Evolutionary conservation across 92 coral and sea anemone genomes (phyloP).

Genomic region (Bergia puertoricense): DNA sequence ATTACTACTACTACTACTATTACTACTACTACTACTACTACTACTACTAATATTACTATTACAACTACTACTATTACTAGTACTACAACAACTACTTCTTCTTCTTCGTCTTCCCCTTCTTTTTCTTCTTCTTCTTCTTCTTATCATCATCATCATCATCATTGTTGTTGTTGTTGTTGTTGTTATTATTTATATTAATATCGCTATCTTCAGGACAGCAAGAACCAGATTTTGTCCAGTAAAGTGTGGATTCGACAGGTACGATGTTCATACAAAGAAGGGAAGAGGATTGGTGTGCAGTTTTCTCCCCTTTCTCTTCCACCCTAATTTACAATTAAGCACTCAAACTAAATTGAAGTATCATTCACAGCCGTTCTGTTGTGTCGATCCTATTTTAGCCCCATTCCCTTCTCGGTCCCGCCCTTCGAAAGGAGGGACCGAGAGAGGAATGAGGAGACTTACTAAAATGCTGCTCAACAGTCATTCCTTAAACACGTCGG

Average conservation of each 20-base stretch:
- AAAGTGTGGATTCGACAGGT: slow-evolving; percentile 98
- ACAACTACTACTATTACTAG: slow-evolving; percentile 21
- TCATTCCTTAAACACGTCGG: too few relatives aligned
- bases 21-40: not conserved
- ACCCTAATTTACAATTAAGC: too few relatives aligned
- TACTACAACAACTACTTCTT: slow-evolving; percentile 1
- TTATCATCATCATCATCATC: not conserved
- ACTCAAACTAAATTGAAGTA: too few relatives aligned
- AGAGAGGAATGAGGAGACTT: too few relatives aligned
- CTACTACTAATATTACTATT: not conserved
- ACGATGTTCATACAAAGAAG: not conserved
- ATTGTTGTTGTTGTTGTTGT: not conserved
- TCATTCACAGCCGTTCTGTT: too few relatives aligned
- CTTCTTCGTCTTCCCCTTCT: not conserved
- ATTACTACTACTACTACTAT: too few relatives aligned
- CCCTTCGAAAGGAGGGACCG: too few relatives aligned
- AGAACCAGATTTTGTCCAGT: slow-evolving; percentile 91
- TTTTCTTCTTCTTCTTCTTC: not conserved
- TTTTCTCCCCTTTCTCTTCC: not conserved
- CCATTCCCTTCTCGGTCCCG: too few relatives aligned
- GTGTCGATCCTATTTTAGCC: too few relatives aligned
- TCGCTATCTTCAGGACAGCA: slow-evolving; percentile 69
- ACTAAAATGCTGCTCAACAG: too few relatives aligned
- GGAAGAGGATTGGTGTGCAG: not conserved
- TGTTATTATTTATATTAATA: not conserved